Conservation (phyloP, 2,113 vertebrate genomes). For the Charadrius vociferus region DNA sequence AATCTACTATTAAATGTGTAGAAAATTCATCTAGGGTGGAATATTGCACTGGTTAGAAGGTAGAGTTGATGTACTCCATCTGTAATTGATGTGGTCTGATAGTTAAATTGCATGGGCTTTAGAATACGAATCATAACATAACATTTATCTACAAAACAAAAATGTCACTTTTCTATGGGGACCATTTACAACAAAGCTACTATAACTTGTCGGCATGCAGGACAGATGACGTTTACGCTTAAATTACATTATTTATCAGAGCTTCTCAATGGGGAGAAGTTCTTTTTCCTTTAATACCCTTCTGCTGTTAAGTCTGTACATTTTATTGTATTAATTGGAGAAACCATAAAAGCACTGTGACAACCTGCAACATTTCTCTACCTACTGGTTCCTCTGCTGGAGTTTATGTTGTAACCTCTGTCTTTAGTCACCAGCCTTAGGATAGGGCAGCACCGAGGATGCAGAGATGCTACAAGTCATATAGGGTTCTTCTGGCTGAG, state of each 20-base stretch:
- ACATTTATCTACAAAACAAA: not conserved
- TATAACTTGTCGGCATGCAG: not conserved
- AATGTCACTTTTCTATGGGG: not conserved
- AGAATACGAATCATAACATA: not conserved
- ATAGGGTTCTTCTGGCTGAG: not conserved
- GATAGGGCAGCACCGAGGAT: not conserved
- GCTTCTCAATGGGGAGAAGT: not conserved
- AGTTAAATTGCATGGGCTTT: not conserved
- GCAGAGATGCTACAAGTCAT: not conserved
- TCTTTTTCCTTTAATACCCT: not conserved
- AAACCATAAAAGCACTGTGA: not conserved
- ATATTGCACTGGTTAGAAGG: not conserved
- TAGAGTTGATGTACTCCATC: not conserved
- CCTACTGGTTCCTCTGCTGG: not conserved
- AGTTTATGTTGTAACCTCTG: not conserved
- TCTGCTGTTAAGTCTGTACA: not conserved
- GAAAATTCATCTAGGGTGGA: not conserved
- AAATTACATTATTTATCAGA: not conserved
- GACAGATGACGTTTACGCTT: not conserved
- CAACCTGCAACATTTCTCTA: not conserved
- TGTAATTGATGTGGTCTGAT: not conserved
- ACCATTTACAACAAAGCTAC: not conserved
- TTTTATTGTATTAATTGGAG: not conserved
- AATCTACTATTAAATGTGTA: not conserved
- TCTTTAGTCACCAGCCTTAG: not conserved